These are phyloP conservation scores for Sarcophaga rosellei DNA, from an alignment of 2,888 invertebrate species.

Conservation along the genomic window DNA sequence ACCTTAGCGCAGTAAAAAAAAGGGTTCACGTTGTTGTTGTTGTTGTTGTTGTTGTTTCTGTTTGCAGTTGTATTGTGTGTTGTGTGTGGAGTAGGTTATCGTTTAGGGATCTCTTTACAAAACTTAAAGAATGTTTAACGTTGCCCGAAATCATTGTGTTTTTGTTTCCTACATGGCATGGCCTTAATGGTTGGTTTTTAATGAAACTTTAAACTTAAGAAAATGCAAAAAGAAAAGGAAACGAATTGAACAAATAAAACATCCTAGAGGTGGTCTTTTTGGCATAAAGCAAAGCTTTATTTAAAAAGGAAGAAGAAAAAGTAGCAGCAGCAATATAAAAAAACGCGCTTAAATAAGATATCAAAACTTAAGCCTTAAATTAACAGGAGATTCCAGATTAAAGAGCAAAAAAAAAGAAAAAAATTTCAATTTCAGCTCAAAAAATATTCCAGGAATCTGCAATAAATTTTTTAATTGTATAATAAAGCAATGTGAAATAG, in stretches of 20 bases:
- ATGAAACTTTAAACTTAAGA: constrained; percentile 47
- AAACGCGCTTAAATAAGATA: constrained; percentile 57
- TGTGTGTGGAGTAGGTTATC: constrained; percentile 62
- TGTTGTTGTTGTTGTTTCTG: neutral
- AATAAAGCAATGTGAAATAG: too few species aligned
- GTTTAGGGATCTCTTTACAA: constrained; percentile 59
- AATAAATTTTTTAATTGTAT: neutral
- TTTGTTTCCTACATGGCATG: neutral
- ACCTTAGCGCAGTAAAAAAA: neutral
- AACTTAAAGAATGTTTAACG: constrained; percentile 50
- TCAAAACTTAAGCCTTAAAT: constrained; percentile 56
- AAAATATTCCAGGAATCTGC: neutral
- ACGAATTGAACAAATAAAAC: constrained; percentile 4
- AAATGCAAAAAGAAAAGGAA: neutral
- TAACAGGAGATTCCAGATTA: constrained; percentile 26
- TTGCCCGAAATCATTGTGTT: constrained; percentile 7
- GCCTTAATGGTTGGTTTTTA: constrained; percentile 31
- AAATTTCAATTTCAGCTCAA: neutral
- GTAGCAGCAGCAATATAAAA: neutral
- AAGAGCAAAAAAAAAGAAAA: neutral
- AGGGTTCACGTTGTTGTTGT: neutral
- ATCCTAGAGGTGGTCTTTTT: constrained; percentile 59
- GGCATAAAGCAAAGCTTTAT: too few species aligned
- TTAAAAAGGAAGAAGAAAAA: neutral
- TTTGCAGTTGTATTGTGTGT: constrained; percentile 13